Evolutionary conservation across 2,888 invertebrate genomes (phyloP).

Genomic region (Lutraria lutraria): DNA sequence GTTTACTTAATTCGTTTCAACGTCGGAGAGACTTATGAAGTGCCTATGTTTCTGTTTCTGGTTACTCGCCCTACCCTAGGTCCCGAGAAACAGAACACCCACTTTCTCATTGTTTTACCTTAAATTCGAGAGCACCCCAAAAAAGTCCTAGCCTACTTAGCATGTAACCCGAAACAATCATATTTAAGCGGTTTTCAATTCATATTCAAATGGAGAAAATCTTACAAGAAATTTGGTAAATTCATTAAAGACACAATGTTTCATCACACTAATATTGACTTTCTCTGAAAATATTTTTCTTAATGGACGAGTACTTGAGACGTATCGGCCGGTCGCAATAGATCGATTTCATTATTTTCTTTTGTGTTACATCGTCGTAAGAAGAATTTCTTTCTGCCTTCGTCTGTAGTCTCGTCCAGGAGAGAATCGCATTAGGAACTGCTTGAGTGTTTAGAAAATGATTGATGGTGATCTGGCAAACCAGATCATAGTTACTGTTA

Average conservation of each 20-base stretch:
- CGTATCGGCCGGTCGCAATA: not conserved
- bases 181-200: not conserved
- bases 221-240: not conserved
- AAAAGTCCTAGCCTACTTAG: too few species aligned
- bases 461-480: not conserved
- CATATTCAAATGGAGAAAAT: not conserved
- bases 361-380: not conserved
- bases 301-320: slow-evolving; percentile 6
- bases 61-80: too few species aligned
- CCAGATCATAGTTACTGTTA: slow-evolving; percentile 1
- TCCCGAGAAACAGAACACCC: too few species aligned
- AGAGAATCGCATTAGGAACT: slow-evolving; percentile 4
- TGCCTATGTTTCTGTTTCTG: too few species aligned
- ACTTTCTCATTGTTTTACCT: too few species aligned
- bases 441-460: not conserved
- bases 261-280: not conserved
- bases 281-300: slow-evolving; percentile 1
- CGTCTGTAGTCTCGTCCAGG: not conserved
- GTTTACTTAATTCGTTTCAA: too few species aligned
- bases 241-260: not conserved
- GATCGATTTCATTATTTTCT: slow-evolving; percentile 14
- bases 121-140: too few species aligned
- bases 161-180: too few species aligned
- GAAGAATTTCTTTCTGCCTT: not conserved
- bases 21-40: too few species aligned